These are phyloP conservation scores for Luperina testacea DNA, from an alignment of 2,888 invertebrate genomes.

Conservation along the genomic window DNA sequence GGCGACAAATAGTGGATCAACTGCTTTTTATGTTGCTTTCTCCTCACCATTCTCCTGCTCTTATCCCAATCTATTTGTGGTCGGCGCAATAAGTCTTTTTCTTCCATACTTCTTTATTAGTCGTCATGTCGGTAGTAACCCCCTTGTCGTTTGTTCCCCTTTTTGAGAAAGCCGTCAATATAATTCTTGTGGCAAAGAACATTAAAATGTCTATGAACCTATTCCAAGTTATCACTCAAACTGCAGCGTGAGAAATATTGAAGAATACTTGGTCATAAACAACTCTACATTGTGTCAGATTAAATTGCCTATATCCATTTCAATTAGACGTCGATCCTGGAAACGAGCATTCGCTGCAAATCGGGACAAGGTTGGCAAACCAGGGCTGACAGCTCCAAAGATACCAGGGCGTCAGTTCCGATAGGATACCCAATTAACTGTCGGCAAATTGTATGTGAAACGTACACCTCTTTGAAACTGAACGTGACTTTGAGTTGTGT, in stretches of 20 bases:
- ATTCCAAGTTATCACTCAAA: slow-evolving; percentile 10
- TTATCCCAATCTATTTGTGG: background rate
- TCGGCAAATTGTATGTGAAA: slow-evolving; percentile 34
- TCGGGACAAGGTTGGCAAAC: slow-evolving; percentile 27
- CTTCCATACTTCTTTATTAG: background rate
- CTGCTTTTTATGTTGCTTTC: background rate
- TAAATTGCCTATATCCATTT: slow-evolving; percentile 56
- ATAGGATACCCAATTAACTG: slow-evolving; percentile 48
- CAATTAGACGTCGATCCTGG: slow-evolving; percentile 39
- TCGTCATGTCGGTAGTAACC: background rate
- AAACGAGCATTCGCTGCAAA: slow-evolving; percentile 10
- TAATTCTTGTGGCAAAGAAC: slow-evolving; percentile 4
- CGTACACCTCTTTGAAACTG: slow-evolving; percentile 9
- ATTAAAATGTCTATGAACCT: background rate
- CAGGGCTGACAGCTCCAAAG: slow-evolving; percentile 29
- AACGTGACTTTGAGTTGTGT: slow-evolving; percentile 27
- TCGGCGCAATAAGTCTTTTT: background rate
- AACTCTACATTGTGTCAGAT: slow-evolving; percentile 3
- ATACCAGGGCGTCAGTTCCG: slow-evolving; percentile 9
- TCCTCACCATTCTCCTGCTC: background rate
- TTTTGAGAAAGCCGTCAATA: slow-evolving; percentile 25
- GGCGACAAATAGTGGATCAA: slow-evolving; percentile 23
- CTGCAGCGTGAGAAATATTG: slow-evolving; percentile 14
- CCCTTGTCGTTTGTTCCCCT: background rate
- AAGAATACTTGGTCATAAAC: slow-evolving; percentile 4